Base-by-base conservation (phyloP, 2,888 invertebrate genomes). In the Drosophila atripex region DNA sequence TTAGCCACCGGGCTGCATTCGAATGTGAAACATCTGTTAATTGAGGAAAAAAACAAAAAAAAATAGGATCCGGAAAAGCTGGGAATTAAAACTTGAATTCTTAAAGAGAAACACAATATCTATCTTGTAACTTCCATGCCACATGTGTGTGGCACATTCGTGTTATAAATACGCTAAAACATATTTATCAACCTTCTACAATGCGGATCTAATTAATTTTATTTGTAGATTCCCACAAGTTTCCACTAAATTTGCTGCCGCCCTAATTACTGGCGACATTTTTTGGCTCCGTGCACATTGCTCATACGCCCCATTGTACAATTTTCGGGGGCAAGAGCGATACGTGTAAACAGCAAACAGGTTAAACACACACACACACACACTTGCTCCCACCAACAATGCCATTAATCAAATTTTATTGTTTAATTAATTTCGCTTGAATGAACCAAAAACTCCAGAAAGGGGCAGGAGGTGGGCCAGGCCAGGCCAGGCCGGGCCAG, bases 391-490 rank as follows among this genome's bases (percentile, higher is more conserved):
- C 11, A 21, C 49, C 49, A 55, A 58, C 61, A 80, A 73, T 80
- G 65, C 69, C 83, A 84, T 84, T 82, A 87, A 87, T 84, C 86
- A 84, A 82, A 76, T 86, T 87, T 84, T 87, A 84, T 87, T 87
- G 79, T 84, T 87, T 87, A 86, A 84, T 87, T 82, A 84, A 86
- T 84, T 87, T 84, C 61, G 80, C 80, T 80, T 83, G 86, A 83
- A 80, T 80, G 80, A 80, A 83, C 61, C 71, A n/a, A 41, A n/a
- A 52, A 52, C 50, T 61, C 50, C 41, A 43, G 9, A 23, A 18
- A 23, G 14, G n/a, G 50, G 47, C 23, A 12, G 55, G 14, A 14
- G 12, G 63, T n/a, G n/a, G n/a, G n/a, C n/a, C n/a, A n/a, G 52
- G 63, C 32, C 41, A 21, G 21, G 4, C 21, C 21, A 0, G 21